phyloP scores from a whole-genome alignment of 2,113 vertebrate species.

The Sebastes fasciatus region DNA sequence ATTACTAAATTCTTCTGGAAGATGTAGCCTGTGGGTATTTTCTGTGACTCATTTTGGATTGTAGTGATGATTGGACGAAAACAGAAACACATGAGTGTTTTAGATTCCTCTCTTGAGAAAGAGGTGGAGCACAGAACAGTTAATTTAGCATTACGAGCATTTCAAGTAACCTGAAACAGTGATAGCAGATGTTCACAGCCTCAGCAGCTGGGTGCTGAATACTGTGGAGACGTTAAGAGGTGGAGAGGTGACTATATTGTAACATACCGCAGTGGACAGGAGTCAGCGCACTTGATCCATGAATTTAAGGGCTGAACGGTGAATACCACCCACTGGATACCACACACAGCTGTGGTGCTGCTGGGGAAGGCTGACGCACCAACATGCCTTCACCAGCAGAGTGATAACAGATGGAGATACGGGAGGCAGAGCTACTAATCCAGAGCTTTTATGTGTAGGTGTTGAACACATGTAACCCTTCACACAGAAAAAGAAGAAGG shows the following conservation, averaged over 20 bases:
- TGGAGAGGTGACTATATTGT: constrained; percentile 47
- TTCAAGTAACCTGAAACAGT: constrained; percentile 64
- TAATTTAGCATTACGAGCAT: constrained; percentile 72
- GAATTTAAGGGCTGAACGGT: constrained; percentile 60
- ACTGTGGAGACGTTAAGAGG: constrained; percentile 45
- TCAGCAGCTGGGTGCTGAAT: constrained; percentile 57
- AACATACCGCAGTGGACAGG: constrained; percentile 68
- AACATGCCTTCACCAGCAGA: constrained; percentile 57
- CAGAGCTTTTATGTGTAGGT: constrained; percentile 40
- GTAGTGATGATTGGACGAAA: constrained; percentile 13
- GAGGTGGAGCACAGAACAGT: constrained; percentile 45
- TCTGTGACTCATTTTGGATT: constrained; percentile 11
- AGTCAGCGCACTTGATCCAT: constrained; percentile 81
- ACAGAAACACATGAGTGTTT: constrained; percentile 45
- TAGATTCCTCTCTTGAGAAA: constrained; percentile 54
- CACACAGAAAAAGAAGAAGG: constrained; percentile 20
- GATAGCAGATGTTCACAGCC: constrained; percentile 70
- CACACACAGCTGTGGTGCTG: constrained; percentile 78
- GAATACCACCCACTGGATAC: constrained; percentile 82
- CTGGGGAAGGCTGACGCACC: constrained; percentile 28
- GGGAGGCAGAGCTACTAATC: constrained; percentile 41
- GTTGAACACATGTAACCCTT: constrained; percentile 49
- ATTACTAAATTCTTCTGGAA: background rate
- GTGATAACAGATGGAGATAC: constrained; percentile 74
- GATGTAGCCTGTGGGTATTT: background rate